A percentile compares a stretch with the other conserved stretches of the same genome.
Evolutionary conservation across 1,140 invertebrate species (phyloP).

Genomic region (Bactericera cockerelli): DNA sequence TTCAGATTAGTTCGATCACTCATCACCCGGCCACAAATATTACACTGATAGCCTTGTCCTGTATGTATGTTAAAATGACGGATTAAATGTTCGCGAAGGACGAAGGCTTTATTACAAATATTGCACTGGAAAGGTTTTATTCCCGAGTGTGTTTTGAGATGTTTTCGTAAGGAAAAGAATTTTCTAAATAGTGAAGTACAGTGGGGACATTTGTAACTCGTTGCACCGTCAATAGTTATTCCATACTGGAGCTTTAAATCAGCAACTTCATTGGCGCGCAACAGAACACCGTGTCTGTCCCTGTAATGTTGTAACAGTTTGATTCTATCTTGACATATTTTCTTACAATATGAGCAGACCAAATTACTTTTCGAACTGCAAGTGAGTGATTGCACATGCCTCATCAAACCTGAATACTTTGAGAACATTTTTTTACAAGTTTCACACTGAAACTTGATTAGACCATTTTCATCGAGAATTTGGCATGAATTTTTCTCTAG

Average conservation of each 20-base stretch:
- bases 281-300: background rate
- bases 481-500: too few species aligned
- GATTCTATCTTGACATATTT: background rate
- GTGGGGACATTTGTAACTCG: background rate
- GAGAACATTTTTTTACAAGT: too few species aligned
- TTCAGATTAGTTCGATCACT: conserved; percentile 30
- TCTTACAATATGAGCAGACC: background rate
- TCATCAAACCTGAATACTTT: too few species aligned
- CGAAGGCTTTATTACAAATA: conserved; percentile 35
- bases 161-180: background rate
- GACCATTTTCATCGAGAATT: too few species aligned
- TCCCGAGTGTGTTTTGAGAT: background rate
- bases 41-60: conserved; percentile 36
- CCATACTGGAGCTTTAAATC: background rate
- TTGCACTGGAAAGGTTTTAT: conserved; percentile 46
- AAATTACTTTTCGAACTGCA: background rate
- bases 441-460: too few species aligned
- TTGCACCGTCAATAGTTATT: background rate
- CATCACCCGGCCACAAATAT: conserved; percentile 33
- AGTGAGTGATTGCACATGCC: background rate
- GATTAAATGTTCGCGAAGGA: conserved; percentile 32
- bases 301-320: background rate
- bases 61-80: conserved; percentile 31
- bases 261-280: background rate
- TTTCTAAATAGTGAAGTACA: background rate